phyloP scores from a whole-genome alignment of 2,888 invertebrate species.

The Erebia palarica region DNA sequence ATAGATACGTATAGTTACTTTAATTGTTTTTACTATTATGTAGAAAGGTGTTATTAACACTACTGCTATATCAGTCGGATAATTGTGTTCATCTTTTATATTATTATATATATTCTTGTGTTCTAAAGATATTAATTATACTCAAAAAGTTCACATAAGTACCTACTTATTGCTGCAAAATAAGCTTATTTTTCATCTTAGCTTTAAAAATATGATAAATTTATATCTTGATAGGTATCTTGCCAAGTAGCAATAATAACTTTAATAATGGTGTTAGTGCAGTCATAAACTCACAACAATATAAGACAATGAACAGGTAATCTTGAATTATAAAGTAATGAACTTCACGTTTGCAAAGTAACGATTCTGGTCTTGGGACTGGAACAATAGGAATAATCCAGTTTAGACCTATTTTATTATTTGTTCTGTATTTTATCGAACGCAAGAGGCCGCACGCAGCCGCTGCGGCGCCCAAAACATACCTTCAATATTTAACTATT shows the following conservation, averaged over 20 bases:
- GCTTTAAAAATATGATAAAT: background rate
- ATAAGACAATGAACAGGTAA: background rate
- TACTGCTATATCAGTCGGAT: background rate
- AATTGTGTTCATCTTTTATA: background rate
- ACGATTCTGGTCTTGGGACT: too few relatives aligned
- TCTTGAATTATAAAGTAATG: too few relatives aligned
- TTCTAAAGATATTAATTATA: background rate
- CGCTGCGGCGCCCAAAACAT: too few relatives aligned
- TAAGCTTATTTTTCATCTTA: background rate
- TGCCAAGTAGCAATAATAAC: background rate
- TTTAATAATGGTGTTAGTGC: background rate
- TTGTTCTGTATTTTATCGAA: background rate
- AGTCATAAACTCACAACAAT: background rate
- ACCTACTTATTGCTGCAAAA: background rate
- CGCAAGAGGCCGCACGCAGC: background rate
- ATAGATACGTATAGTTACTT: background rate
- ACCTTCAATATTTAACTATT: too few relatives aligned
- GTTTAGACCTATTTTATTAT: too few relatives aligned
- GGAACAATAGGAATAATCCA: too few relatives aligned
- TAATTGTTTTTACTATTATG: background rate
- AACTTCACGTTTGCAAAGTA: too few relatives aligned
- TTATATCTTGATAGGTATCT: background rate
- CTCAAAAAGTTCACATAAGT: background rate
- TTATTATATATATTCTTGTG: too few relatives aligned
- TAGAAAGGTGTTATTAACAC: background rate